Evolutionary conservation across 37 sponge, comb jelly and placozoan species (phyloP).

Genomic region (Sycon ciliatum): DNA sequence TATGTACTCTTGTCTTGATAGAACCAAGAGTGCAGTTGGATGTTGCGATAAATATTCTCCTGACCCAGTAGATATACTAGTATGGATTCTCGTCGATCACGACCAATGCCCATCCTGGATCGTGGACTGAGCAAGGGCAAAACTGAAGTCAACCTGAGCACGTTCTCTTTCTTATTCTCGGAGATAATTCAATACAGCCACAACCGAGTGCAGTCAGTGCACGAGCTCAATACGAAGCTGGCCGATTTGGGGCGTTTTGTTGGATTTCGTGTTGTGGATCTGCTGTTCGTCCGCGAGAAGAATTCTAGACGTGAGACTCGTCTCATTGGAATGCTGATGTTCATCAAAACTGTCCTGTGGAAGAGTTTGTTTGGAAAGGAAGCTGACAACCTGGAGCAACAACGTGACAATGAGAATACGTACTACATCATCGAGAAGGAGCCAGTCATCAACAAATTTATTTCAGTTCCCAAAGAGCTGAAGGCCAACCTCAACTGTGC

Average conservation of each 20-base stretch:
- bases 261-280: conserved; percentile 78
- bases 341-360: conserved; percentile 86
- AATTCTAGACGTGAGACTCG: conserved; percentile 68
- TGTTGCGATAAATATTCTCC: too few species aligned
- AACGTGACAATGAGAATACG: conserved; percentile 58
- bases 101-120: background rate
- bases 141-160: conserved; percentile 53
- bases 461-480: conserved; percentile 81
- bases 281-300: conserved; percentile 68
- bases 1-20: too few species aligned
- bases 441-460: conserved; percentile 83
- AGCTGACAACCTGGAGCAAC: conserved; percentile 87
- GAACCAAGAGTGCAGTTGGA: too few species aligned
- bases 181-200: conserved; percentile 90
- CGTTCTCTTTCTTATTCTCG: conserved; percentile 88
- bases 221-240: conserved; percentile 83
- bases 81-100: conserved; percentile 16
- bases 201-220: conserved; percentile 55
- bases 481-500: conserved; percentile 80
- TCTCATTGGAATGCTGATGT: conserved; percentile 70
- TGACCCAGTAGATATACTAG: too few species aligned
- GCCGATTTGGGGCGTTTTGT: conserved; percentile 26
- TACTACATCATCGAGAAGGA: conserved; percentile 92
- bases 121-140: conserved; percentile 10
- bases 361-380: conserved; percentile 93